A percentile compares a stretch with the other conserved stretches of the same genome.
phyloP scores from a whole-genome alignment of 2,113 vertebrate species.

The Hucho hucho region DNA sequence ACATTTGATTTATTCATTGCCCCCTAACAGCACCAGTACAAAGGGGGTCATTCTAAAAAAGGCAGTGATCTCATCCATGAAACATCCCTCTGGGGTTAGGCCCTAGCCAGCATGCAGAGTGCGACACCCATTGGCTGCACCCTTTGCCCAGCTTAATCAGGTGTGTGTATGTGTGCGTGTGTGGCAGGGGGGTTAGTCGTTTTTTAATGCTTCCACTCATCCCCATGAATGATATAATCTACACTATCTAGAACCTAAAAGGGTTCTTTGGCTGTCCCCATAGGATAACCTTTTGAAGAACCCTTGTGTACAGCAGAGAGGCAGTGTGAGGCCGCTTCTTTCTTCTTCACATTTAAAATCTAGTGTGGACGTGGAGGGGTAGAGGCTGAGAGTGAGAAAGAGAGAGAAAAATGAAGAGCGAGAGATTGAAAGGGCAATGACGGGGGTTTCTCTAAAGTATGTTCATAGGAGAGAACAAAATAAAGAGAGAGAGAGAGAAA shows the following conservation, averaged over 20 bases:
- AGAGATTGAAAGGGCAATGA: not conserved
- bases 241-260: not conserved
- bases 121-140: not conserved
- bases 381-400: conserved; percentile 2
- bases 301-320: not conserved
- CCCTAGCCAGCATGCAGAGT: not conserved
- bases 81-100: conserved; percentile 54
- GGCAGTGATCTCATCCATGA: conserved; percentile 65
- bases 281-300: no score
- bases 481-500: not conserved
- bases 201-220: conserved; percentile 31
- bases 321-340: no score
- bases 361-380: not conserved
- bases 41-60: conserved; percentile 29
- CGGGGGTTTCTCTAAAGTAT: not conserved
- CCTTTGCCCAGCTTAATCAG: conserved; percentile 34
- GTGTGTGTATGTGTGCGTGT: conserved; percentile 9
- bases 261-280: no score
- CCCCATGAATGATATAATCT: conserved; percentile 27
- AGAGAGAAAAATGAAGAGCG: not conserved
- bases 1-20: conserved; percentile 38
- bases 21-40: conserved; percentile 32
- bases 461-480: not conserved
- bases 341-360: no score
- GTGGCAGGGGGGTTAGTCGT: conserved; percentile 15